phyloP scores from a whole-genome alignment of 2,113 vertebrate genomes.

The Psittacula cyanocephala region DNA sequence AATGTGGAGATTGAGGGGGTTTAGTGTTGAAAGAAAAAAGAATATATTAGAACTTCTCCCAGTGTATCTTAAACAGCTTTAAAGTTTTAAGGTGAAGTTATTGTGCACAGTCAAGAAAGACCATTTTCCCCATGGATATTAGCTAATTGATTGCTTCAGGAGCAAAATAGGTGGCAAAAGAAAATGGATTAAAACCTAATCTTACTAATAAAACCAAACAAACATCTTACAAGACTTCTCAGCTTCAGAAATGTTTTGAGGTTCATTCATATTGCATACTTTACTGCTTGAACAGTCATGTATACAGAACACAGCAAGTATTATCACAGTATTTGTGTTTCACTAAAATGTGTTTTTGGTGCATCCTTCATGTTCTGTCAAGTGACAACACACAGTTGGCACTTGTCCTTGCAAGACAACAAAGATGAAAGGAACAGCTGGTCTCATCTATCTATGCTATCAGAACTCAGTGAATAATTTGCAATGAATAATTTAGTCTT shows the following conservation, averaged over 20 bases:
- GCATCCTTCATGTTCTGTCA: background rate
- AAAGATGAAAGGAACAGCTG: background rate
- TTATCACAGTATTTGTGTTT: background rate
- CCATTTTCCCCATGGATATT: background rate
- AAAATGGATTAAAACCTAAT: background rate
- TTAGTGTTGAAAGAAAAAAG: constrained; percentile 1
- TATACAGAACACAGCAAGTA: background rate
- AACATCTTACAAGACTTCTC: background rate
- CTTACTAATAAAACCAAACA: background rate
- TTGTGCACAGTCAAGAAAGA: background rate
- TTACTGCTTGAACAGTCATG: background rate
- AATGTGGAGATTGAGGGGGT: background rate
- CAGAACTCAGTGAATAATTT: background rate
- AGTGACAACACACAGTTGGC: background rate
- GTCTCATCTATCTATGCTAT: background rate
- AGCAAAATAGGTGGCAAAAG: background rate
- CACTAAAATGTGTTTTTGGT: background rate
- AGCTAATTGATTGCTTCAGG: background rate
- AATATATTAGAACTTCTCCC: constrained; percentile 7
- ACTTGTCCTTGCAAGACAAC: background rate
- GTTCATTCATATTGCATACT: background rate
- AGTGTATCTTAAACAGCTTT: constrained; percentile 11
- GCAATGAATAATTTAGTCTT: background rate
- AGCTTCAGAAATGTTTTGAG: background rate
- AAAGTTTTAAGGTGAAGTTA: constrained; percentile 13